A percentile compares a stretch with the other conserved stretches of the same genome.
These are phyloP conservation scores for Zophobas morio DNA, from an alignment of 1,140 invertebrate species.

Conservation along the genomic window DNA sequence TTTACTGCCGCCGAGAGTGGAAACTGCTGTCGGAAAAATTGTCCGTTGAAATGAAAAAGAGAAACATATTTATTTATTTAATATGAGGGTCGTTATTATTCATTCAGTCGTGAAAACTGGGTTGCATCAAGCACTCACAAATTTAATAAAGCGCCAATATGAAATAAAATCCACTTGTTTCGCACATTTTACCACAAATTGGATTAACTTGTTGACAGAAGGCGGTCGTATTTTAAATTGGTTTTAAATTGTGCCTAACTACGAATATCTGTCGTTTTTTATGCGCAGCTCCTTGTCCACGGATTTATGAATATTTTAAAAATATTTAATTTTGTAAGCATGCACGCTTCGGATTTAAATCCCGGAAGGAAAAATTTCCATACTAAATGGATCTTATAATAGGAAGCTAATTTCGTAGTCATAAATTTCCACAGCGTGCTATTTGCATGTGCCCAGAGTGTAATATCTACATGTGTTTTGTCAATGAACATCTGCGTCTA, in stretches of 20 bases:
- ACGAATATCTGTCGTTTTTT: not conserved
- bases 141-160: not conserved
- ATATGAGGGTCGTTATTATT: too few species aligned
- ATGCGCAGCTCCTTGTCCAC: not conserved
- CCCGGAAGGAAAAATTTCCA: not conserved
- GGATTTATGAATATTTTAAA: not conserved
- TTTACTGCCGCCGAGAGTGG: too few species aligned
- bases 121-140: too few species aligned
- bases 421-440: slow-evolving; percentile 5
- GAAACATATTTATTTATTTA: too few species aligned
- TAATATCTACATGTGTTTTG: slow-evolving; percentile 12
- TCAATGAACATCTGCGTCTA: slow-evolving; percentile 37
- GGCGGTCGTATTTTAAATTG: too few species aligned
- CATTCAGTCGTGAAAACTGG: too few species aligned
- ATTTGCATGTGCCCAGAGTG: slow-evolving; percentile 17
- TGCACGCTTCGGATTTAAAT: not conserved
- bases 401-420: slow-evolving; percentile 7
- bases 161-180: not conserved
- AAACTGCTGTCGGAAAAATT: too few species aligned
- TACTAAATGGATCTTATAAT: not conserved
- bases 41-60: too few species aligned
- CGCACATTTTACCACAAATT: not conserved
- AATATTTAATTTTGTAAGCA: not conserved
- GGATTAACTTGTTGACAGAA: too few species aligned
- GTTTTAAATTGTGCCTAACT: too few species aligned